Percentiles rank a stretch among this genome's conserved stretches.
Conservation (phyloP, 2,113 vertebrate genomes). For the Vireo altiloquus region DNA sequence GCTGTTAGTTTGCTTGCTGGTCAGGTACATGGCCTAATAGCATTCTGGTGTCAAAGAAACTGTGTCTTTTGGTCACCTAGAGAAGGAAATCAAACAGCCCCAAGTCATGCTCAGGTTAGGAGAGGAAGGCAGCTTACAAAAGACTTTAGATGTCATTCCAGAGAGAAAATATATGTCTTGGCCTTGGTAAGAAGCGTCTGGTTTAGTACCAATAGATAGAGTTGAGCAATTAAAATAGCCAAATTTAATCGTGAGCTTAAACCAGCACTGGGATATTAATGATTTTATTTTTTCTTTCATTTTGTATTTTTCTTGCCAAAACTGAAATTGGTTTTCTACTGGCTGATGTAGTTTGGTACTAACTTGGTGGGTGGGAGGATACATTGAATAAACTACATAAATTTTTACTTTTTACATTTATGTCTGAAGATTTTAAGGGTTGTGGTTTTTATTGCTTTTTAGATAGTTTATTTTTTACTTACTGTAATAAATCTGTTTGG, state of each 20-base stretch:
- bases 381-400: neutral
- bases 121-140: neutral
- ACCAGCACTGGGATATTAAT: neutral
- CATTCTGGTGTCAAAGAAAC: neutral
- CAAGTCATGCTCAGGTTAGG: neutral
- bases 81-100: neutral
- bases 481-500: neutral
- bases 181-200: neutral
- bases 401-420: neutral
- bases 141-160: neutral
- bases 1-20: neutral
- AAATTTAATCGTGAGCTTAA: neutral
- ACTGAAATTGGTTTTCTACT: neutral
- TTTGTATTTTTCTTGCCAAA: neutral
- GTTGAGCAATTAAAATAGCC: neutral
- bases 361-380: neutral
- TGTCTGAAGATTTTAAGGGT: neutral
- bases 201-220: neutral
- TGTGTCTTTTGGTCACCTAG: neutral
- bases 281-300: neutral
- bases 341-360: neutral
- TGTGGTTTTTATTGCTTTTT: neutral
- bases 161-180: neutral
- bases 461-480: neutral
- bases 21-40: neutral